Evolutionary conservation across 2,113 vertebrate species (phyloP).

Genomic region (Bujurquina vittata): DNA sequence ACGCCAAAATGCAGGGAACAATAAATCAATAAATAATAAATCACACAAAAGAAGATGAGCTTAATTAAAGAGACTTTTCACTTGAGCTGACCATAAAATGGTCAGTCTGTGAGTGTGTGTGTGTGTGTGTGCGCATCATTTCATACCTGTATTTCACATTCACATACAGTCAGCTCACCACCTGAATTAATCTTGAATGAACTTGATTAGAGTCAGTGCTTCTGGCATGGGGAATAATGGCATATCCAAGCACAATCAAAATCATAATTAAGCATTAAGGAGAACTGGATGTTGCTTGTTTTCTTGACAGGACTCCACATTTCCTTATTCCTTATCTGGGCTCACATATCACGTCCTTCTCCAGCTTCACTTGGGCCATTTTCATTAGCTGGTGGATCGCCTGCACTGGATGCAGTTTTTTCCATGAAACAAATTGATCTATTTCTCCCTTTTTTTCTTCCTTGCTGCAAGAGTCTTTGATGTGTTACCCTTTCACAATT

Average conservation of each 20-base stretch:
- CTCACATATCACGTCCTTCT: background rate
- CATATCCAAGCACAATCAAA: background rate
- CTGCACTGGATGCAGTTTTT: background rate
- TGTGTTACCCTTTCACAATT: background rate
- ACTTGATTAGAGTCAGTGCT: background rate
- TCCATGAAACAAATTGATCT: too few relatives aligned
- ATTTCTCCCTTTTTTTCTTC: background rate
- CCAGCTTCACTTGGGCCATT: background rate
- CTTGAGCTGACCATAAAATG: conserved; percentile 15
- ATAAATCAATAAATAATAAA: background rate
- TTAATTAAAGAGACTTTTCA: background rate
- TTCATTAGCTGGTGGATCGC: background rate
- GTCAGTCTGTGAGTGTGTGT: background rate
- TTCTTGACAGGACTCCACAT: background rate
- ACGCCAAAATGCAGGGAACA: background rate
- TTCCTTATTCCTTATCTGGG: background rate
- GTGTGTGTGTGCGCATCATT: background rate
- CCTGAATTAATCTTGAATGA: background rate
- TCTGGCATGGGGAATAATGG: background rate
- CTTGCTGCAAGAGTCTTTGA: background rate
- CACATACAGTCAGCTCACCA: background rate
- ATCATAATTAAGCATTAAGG: too few relatives aligned
- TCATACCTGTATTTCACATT: background rate
- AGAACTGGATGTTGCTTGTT: too few relatives aligned
- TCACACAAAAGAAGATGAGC: conserved; percentile 10